Base-by-base conservation (phyloP, 2,797 vertebrate genomes). In the Enteromius anoplus region DNA sequence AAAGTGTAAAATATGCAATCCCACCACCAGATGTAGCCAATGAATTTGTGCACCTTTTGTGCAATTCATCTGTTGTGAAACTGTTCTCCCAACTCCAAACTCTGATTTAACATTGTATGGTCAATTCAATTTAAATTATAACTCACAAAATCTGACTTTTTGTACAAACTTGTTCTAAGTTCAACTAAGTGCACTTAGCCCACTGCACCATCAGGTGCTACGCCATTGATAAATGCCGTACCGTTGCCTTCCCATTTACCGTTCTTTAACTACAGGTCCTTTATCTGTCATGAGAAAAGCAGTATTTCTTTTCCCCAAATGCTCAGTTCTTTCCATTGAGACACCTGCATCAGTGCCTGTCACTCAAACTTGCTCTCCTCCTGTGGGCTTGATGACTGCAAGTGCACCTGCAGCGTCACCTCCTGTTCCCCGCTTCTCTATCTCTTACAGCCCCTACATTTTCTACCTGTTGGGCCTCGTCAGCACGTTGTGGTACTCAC, bases 311-410 rank as follows among this genome's bases (percentile, higher is more conserved):
- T 42, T 65, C n/a, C 4, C 9, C 15, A 75, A 88, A 86, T 86
- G 82, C 75, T 80, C 73, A 81, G 73, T 64, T 81, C 17, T 75
- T 32, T 53, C 55, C 58, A 65, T 69, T 29, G 60, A 75, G 80
- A 53, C 45, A 40, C 71, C 60, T 75, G 71, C 32, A 40, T 17
- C 34, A 82, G 71, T 53, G 23, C 11, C 37, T 62, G 70, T 55
- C 80, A 75, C 6, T 82, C 53, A 65, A 66, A 40, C 47, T 32
- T 0, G 11, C 37, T 32, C 45, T 84, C 69, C 70, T 79, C 76
- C 83, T 72, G 68, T 51, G 62, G 72, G n/a, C 26, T 51, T 68
- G 62, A 82, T 82, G 71, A 53, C 71, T 82, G 47, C 81, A 40
- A 75, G 19, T 42, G 23, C 26, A 42, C 81, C 81, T 53, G 72